Base-by-base conservation (phyloP, 2,888 invertebrate genomes). In the Stictocephala bisonia region DNA sequence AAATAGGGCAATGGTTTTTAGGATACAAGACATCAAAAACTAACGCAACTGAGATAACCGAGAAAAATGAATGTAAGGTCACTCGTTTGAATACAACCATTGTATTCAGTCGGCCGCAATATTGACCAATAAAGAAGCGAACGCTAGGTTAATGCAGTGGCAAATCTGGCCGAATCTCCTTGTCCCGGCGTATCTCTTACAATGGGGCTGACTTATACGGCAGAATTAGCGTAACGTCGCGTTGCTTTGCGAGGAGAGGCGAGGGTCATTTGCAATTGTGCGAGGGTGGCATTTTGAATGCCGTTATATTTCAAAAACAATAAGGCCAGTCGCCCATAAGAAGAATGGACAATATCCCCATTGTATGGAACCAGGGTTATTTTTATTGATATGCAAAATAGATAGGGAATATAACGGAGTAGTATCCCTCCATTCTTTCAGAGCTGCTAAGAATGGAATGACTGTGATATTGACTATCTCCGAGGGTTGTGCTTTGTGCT, bases 371-470 rank as follows among this genome's bases (percentile, higher is more conserved):
- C 73, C 70, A 56, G 73, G 70, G 73, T 73, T 70, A 73, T 78
- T 78, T 78, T 78, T 78, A 78, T 78, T 78, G 78, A 78, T 78
- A 78, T 78, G 78, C 78, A 77, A 78, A 78, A 77, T 78, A 78
- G 78, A 77, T 74, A 76, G 75, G 70, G 76, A 64, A 70, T 73
- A 70, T 40, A 64, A 64, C 64, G 44, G 64, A 40, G 64, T 64
- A 44, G 64, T 64, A 64, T 44, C 64, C 44, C 64, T 44, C 64
- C 44, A 40, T 64, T 64, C 64, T 64, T 60, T 64, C 64, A 22
- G 41, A n/a, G 40, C 44, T 22, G 58, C 58, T 58, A 64, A 64
- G 64, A 64, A 64, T 64, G 44, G 44, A 6, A n/a, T n/a, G n/a
- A n/a, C n/a, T n/a, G 44, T 15, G 44, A 44, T 44, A 64, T 64